Evolutionary conservation across 2,888 invertebrate species (phyloP), one percentile per base, ranked within the genome.

Genomic region (Oeneis ivallda): DNA sequence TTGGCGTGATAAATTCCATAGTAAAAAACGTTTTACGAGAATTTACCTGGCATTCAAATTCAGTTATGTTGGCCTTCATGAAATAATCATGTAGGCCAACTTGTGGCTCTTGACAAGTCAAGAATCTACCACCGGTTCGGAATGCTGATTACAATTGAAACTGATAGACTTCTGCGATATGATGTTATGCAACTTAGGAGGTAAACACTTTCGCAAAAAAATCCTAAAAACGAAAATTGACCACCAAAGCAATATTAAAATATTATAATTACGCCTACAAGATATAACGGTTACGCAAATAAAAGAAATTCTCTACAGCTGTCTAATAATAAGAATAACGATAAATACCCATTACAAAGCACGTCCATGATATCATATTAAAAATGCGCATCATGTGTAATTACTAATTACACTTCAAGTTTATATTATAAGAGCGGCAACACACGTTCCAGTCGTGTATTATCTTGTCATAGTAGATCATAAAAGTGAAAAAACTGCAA

Each of bases 311-410:
- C 17, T 56, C 41, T 41, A 39, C 13, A 56, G 41, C 19, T 54
- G 39, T 54, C 54, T 56, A 26, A 41, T 56, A 39, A 19, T 41
- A 56, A 19, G 39, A 39, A 41, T 15, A 8, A 39, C 37, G 15
- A 54, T 34, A 37, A 54, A 37, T 17, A 54, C 11, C 54, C 13
- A 56, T 19, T 19, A 19, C 39, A 26, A 56, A 19, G 39, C 56
- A 56, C 41, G 56, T 56, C 56, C 41, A 17, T 56, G 56, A 56
- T 56, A 56, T 56, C 56, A 56, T 56, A 56, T 41, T 19, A 56
- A 53, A 56, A 56, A 56, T 41, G 56, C 19, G 19, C 56, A 41
- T 37, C 54, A 54, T 41, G 1, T 11, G 17, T 56, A 56, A 41
- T 56, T 56, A 19, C 41, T 19, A 41, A 41, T 56, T 56, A 56